Evolutionary conservation across 1,140 invertebrate species (phyloP), one percentile per base, ranked within the genome.

Genomic region (Mamestra configurata): DNA sequence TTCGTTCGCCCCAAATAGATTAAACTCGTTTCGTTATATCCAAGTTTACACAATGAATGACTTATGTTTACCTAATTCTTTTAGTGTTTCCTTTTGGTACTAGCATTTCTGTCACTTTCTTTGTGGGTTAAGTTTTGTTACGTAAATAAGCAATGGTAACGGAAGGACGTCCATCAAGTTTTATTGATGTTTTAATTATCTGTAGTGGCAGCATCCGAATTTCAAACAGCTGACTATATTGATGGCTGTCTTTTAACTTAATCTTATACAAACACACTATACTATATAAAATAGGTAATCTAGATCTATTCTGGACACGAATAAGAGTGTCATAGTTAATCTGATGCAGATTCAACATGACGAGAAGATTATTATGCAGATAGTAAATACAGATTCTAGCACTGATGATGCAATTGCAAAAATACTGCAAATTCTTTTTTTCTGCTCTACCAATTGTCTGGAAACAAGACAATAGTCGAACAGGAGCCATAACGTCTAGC

Each of bases 1-100:
- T 59, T 57, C 64, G 18, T 70, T 22, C 49, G 18, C 64, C 22
- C 64, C 27, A 70, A 78, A 78, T 70, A 78, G 61, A 78, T 70
- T 40, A 70, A 22, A 68, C 35, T 73, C 27, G 68, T 73, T 20
- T 11, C 27, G n/a, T 37, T 61, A 46, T 49, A 15, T 59, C 18
- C 18, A 57, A 64, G 40, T 59, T 24, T 59, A 75, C 53, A 64
- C 53, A 75, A 64, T 49, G 55, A 76, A 64, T 49, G 40, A 76
- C 40, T 61, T 75, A 75, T 71, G 68, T 71, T 71, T 71, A 71
- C 68, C 11, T 75, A 37, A 59, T 75, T 11, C 24, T 4, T 59
- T 35, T 72, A n/a, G 4, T 72, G 46, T 72, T 70, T 46, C 66
- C 22, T 70, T 49, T 70, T 27, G 40, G 7, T 18, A 5, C 5